Evolutionary conservation across 2,113 vertebrate genomes (phyloP).

Genomic region (Eptesicus fuscus): DNA sequence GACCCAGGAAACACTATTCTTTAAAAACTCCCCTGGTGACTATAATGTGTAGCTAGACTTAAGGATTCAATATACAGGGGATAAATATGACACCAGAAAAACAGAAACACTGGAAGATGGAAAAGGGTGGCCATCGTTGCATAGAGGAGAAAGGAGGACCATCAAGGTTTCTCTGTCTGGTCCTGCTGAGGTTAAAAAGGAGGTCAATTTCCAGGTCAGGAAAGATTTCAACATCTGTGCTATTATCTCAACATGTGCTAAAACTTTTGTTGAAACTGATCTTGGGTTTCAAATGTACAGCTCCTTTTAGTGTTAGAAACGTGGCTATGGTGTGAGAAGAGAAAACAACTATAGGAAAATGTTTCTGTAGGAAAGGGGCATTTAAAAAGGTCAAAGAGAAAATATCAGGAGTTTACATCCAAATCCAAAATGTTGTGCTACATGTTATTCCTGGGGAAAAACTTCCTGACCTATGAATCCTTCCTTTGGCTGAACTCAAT

Average conservation of each 20-base stretch:
- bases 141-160: neutral
- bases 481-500: conserved; percentile 10
- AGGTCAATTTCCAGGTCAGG: neutral
- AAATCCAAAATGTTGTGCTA: neutral
- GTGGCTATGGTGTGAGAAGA: neutral
- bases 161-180: neutral
- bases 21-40: neutral
- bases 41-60: neutral
- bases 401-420: conserved; percentile 13
- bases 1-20: neutral
- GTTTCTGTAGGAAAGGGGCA: neutral
- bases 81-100: neutral
- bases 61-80: neutral
- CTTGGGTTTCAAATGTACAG: neutral
- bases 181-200: neutral
- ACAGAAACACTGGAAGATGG: neutral
- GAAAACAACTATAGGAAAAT: neutral
- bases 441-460: neutral
- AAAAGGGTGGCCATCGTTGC: neutral
- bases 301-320: conserved; percentile 6
- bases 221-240: neutral
- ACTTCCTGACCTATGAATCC: neutral
- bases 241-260: neutral
- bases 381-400: neutral
- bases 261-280: neutral